Evolutionary conservation across 2,888 invertebrate species (phyloP).

Genomic region (Diploptera punctata): DNA sequence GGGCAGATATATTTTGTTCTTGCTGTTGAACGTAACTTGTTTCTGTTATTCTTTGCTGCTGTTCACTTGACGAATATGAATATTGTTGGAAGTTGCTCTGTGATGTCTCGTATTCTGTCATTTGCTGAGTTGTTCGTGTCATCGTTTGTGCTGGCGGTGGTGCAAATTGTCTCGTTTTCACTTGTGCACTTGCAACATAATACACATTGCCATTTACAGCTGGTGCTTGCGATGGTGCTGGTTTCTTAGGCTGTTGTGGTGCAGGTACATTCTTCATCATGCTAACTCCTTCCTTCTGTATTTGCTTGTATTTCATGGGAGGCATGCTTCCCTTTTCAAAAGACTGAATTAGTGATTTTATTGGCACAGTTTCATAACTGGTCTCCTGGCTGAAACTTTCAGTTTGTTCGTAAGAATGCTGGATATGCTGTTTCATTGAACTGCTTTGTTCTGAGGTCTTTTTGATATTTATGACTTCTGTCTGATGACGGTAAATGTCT

Average conservation of each 20-base stretch:
- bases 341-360: conserved; percentile 62
- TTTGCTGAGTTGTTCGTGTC: background rate
- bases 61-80: conserved; percentile 26
- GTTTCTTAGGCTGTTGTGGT: conserved; percentile 11
- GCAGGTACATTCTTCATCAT: conserved; percentile 24
- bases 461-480: conserved; percentile 36
- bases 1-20: background rate
- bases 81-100: conserved; percentile 6
- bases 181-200: conserved; percentile 31
- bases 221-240: too few relatives aligned
- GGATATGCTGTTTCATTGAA: conserved; percentile 44
- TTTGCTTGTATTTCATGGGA: conserved; percentile 61
- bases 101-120: conserved; percentile 6
- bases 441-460: background rate
- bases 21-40: conserved; percentile 7
- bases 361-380: conserved; percentile 40
- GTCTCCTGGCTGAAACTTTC: conserved; percentile 27
- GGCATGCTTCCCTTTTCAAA: conserved; percentile 69
- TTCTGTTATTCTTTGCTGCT: conserved; percentile 17
- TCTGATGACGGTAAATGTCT: background rate
- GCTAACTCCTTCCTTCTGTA: conserved; percentile 43
- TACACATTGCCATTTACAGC: conserved; percentile 14
- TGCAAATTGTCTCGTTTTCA: conserved; percentile 36
- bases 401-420: conserved; percentile 51
- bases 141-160: background rate